Evolutionary conservation across 30 jellyfish, hydroid and myxozoan genomes (phyloP).

Genomic region (Haliclystus octoradiatus): DNA sequence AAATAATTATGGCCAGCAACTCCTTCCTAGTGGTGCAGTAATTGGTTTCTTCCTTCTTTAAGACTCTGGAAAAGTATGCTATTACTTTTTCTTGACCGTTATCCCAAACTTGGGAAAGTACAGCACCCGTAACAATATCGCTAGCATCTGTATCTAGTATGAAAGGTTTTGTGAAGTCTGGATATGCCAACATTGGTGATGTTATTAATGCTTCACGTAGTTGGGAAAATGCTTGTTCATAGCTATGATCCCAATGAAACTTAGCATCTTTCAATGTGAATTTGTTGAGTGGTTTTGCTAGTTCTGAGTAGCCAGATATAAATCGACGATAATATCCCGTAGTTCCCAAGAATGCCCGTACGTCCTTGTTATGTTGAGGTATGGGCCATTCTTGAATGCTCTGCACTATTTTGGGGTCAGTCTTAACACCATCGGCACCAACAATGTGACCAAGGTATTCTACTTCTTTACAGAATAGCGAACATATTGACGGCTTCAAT

Average conservation of each 20-base stretch:
- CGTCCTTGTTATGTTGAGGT: neutral
- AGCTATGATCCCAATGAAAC: neutral
- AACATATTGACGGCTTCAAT: constrained; percentile 25
- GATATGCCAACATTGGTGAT: neutral
- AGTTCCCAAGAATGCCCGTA: constrained; percentile 10
- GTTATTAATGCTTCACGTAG: constrained; percentile 2
- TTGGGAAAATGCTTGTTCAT: neutral
- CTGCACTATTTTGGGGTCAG: constrained; percentile 22
- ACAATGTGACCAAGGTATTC: constrained; percentile 22
- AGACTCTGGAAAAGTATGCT: constrained; percentile 6
- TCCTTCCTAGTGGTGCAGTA: constrained; percentile 14
- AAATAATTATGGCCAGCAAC: constrained; percentile 20
- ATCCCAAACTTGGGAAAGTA: constrained; percentile 1
- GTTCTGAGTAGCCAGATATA: constrained; percentile 8
- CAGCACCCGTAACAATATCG: constrained; percentile 8
- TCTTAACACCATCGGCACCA: constrained; percentile 6
- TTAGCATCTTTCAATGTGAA: constrained; percentile 4
- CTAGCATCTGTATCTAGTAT: constrained; percentile 11
- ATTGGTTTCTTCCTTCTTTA: constrained; percentile 13
- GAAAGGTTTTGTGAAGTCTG: neutral
- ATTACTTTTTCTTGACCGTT: constrained; percentile 7
- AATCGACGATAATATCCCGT: constrained; percentile 6
- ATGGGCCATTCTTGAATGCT: constrained; percentile 3
- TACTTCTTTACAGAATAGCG: constrained; percentile 20
- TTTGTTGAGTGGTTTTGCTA: neutral